Conservation (phyloP, 1,140 invertebrate genomes). For the Drosophila seguyi region DNA sequence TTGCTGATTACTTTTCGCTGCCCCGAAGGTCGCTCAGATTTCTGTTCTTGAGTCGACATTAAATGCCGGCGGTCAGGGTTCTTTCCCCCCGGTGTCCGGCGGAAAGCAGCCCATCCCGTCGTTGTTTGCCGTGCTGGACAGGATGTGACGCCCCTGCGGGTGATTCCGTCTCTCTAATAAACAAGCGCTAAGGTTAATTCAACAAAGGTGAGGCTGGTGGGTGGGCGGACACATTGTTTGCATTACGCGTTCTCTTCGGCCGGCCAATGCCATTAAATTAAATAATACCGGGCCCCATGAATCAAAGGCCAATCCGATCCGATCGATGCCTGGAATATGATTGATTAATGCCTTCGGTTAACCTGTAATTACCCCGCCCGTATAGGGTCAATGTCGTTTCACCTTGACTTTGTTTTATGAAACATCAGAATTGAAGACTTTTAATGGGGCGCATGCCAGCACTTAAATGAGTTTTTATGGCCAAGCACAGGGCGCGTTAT, state of each 20-base stretch:
- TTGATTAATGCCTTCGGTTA: constrained; percentile 59
- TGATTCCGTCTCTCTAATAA: constrained; percentile 70
- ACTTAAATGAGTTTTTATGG: constrained; percentile 71
- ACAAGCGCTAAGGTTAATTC: constrained; percentile 69
- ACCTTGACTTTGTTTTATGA: constrained; percentile 55
- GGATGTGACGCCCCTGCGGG: constrained; percentile 68
- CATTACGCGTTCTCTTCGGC: constrained; percentile 13
- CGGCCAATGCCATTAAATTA: constrained; percentile 17
- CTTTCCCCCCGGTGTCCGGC: constrained; percentile 1
- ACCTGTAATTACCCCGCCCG: constrained; percentile 54
- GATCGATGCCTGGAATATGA: constrained; percentile 29
- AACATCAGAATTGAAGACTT: constrained; percentile 29
- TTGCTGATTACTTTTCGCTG: constrained; percentile 37
- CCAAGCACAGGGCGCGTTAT: constrained; percentile 1
- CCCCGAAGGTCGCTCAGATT: constrained; percentile 33
- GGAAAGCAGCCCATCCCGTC: constrained; percentile 9
- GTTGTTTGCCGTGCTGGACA: constrained; percentile 47
- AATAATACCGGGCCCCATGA: constrained; percentile 17
- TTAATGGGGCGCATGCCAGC: constrained; percentile 67
- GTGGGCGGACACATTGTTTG: constrained; percentile 53
- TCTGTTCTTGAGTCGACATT: constrained; percentile 21
- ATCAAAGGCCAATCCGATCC: constrained; percentile 25
- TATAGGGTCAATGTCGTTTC: constrained; percentile 31
- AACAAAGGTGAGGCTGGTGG: constrained; percentile 50
- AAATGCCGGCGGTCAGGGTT: constrained; percentile 63